Evolutionary conservation across 2,113 vertebrate species (phyloP).

Genomic region (Myocastor coypus): DNA sequence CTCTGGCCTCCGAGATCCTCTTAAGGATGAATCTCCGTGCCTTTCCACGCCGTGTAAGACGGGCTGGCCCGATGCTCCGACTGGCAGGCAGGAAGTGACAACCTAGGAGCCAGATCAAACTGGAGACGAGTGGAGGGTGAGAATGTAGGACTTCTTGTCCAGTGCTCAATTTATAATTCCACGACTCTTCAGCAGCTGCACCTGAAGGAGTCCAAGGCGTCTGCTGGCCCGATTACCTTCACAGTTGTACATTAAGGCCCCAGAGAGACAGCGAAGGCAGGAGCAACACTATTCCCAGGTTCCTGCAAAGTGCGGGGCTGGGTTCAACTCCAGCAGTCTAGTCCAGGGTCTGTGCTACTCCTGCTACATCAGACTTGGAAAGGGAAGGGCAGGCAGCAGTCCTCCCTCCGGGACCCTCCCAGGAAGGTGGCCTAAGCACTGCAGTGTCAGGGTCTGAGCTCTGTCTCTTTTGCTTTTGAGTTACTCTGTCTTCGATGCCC

Average conservation of each 20-base stretch:
- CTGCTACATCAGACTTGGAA: neutral
- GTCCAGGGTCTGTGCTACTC: neutral
- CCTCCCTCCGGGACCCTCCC: neutral
- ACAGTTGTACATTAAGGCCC: fast-evolving
- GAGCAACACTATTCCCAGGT: neutral
- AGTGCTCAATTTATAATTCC: neutral
- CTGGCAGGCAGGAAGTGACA: neutral
- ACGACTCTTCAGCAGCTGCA: neutral
- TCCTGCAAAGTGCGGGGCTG: neutral
- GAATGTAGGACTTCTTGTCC: neutral
- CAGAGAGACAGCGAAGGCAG: neutral
- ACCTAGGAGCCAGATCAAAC: neutral
- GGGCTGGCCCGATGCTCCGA: neutral
- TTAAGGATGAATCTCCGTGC: neutral
- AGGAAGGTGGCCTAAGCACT: neutral
- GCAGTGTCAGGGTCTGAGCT: neutral
- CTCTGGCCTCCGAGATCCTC: neutral
- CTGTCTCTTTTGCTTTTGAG: neutral
- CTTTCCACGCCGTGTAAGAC: neutral
- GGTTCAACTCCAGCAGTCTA: neutral
- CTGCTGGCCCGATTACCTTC: neutral
- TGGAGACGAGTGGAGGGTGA: neutral
- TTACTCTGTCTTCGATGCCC: no score
- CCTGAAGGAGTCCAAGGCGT: neutral
- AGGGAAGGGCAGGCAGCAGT: neutral